Evolutionary conservation across 2,797 vertebrate genomes (phyloP).

Genomic region (Masticophis lateralis): DNA sequence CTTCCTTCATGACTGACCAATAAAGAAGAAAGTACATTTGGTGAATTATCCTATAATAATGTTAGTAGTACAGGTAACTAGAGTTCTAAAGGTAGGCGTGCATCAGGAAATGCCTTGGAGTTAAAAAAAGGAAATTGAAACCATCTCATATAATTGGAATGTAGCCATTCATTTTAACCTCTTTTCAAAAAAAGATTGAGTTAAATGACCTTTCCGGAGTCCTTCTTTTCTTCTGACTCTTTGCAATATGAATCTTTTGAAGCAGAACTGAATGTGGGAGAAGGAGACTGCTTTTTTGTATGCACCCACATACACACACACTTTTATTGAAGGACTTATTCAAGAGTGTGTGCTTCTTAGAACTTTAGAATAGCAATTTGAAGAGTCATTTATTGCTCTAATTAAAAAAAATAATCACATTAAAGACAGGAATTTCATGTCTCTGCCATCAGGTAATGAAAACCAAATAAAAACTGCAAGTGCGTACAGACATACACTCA

Average conservation of each 20-base stretch:
- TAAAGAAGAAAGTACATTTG: not conserved
- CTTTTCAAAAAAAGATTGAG: constrained; percentile 44
- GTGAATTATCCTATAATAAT: not conserved
- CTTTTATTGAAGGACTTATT: not conserved
- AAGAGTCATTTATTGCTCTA: constrained; percentile 24
- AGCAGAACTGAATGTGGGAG: constrained; percentile 9
- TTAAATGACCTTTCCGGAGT: constrained; percentile 43
- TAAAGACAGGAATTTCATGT: not conserved
- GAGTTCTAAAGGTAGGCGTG: not conserved
- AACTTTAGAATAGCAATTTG: not conserved
- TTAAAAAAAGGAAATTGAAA: constrained; percentile 14
- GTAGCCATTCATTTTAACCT: constrained; percentile 7
- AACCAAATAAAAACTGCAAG: not conserved
- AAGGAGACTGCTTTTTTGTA: not conserved
- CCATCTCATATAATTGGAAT: not conserved
- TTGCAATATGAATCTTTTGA: constrained; percentile 34
- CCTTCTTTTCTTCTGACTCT: constrained; percentile 26
- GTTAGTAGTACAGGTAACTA: not conserved
- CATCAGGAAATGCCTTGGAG: constrained; percentile 15
- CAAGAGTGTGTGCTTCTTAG: constrained; percentile 3
- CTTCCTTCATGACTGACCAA: not conserved
- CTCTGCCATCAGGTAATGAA: constrained; percentile 14
- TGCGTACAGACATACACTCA: not conserved
- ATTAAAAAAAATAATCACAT: constrained; percentile 38
- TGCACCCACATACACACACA: not conserved